These are phyloP conservation scores for Phalanger gymnotis DNA, from an alignment of 2,797 vertebrate species.

Conservation along the genomic window DNA sequence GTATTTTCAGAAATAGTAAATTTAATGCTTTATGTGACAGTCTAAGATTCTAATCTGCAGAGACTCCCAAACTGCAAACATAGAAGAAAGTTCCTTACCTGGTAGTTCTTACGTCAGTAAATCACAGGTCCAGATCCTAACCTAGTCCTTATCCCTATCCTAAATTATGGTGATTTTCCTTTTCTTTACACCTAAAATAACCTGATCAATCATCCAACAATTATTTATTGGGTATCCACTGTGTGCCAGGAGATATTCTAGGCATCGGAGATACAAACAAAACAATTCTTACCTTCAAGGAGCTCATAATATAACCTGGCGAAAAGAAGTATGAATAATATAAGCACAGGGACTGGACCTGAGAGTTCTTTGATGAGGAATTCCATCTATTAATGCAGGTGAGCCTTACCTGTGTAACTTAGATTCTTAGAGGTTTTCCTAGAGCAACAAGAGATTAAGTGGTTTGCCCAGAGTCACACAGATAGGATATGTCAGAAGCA, in stretches of 20 bases:
- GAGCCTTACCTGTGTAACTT: background rate
- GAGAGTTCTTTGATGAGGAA: background rate
- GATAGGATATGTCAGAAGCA: background rate
- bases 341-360: background rate
- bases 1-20: background rate
- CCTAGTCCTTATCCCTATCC: background rate
- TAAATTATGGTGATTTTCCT: background rate
- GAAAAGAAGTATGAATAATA: background rate
- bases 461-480: background rate
- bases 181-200: background rate
- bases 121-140: background rate
- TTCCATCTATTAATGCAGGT: background rate
- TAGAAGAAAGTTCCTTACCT: background rate
- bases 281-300: background rate
- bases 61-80: background rate
- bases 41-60: background rate
- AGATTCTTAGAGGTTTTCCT: background rate
- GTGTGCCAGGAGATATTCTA: background rate
- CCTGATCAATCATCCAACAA: background rate
- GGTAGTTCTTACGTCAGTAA: background rate
- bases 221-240: background rate
- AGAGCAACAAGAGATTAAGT: background rate
- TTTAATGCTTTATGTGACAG: background rate
- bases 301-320: background rate
- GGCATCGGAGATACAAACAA: background rate